Evolutionary conservation across 2,888 invertebrate genomes (phyloP).

Genomic region (Heliconius aoede): DNA sequence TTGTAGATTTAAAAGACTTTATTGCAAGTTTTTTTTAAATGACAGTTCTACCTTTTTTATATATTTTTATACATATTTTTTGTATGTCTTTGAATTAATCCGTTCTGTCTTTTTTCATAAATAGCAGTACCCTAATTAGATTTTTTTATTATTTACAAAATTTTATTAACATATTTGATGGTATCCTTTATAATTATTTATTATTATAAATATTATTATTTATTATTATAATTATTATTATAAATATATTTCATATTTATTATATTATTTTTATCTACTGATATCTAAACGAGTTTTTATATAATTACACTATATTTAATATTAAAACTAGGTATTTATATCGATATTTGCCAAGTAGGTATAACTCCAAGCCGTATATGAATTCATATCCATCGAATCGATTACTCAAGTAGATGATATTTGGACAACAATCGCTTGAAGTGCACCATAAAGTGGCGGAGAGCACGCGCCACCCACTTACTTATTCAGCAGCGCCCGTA

Average conservation of each 20-base stretch:
- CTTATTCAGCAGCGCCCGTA: constrained; percentile 43
- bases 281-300: no score
- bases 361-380: neutral
- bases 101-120: neutral
- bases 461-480: constrained; percentile 47
- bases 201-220: no score
- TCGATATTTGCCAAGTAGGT: neutral
- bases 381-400: neutral
- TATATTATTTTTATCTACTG: no score
- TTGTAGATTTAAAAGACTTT: constrained; percentile 3
- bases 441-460: constrained; percentile 34
- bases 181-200: no score
- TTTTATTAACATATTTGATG: no score
- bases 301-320: no score
- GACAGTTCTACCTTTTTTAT: no score
- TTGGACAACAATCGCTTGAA: constrained; percentile 5
- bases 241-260: no score
- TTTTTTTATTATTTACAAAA: no score
- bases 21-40: neutral
- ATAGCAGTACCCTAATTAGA: neutral
- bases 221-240: no score
- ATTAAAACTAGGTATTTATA: neutral
- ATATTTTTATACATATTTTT: no score
- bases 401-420: neutral
- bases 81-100: neutral